Conservation (phyloP, 1,140 invertebrate genomes). For the Lepidurus packardi region DNA sequence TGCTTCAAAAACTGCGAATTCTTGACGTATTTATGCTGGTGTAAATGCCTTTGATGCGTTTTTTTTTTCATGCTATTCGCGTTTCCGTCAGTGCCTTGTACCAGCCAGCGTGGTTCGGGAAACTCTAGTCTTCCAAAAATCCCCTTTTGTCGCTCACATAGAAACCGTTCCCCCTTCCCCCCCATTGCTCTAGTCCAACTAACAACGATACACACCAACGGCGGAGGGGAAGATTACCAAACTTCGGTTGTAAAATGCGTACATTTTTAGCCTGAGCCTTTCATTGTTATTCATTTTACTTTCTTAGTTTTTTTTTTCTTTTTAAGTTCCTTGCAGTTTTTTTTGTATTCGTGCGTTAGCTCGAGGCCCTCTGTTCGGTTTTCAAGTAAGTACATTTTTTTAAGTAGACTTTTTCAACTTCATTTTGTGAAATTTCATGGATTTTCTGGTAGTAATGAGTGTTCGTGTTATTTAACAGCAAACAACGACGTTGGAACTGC, state of each 20-base stretch:
- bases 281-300: background rate
- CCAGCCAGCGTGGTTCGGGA: background rate
- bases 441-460: background rate
- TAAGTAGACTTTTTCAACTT: background rate
- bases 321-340: background rate
- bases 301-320: background rate
- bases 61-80: slow-evolving; percentile 15
- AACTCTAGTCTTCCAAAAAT: slow-evolving; percentile 13
- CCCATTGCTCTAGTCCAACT: slow-evolving; percentile 9
- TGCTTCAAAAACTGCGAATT: background rate
- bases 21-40: no score
- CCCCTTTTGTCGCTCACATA: slow-evolving; percentile 4
- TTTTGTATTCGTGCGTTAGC: background rate
- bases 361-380: background rate
- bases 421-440: background rate
- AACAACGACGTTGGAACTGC: slow-evolving; percentile 32
- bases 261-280: background rate
- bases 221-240: background rate
- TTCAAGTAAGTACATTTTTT: background rate
- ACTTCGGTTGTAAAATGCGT: slow-evolving; percentile 13
- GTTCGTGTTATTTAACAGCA: slow-evolving; percentile 16
- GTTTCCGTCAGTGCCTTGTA: background rate
- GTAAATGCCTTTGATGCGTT: no score
- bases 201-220: slow-evolving; percentile 2
- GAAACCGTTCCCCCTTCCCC: background rate